Conservation (phyloP, 2,888 invertebrate species). For the Cynaeus angustus region DNA sequence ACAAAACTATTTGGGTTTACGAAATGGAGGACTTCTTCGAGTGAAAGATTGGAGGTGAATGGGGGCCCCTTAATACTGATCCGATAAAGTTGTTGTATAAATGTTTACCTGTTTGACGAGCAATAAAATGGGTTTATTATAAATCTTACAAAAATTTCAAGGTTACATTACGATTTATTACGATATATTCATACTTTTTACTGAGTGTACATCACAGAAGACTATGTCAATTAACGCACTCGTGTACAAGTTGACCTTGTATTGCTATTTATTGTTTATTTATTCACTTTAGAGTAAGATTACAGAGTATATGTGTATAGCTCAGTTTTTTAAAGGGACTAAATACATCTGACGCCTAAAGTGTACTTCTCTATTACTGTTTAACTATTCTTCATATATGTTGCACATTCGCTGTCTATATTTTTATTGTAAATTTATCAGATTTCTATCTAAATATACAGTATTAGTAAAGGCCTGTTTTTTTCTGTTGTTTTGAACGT, state of each 20-base stretch:
- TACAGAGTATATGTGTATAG: constrained; percentile 5
- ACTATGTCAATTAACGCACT: constrained; percentile 13
- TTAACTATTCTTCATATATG: constrained; percentile 53
- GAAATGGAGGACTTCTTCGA: too few relatives aligned
- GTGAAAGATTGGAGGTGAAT: too few relatives aligned
- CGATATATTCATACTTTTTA: not conserved
- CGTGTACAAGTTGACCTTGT: not conserved
- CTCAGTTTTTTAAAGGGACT: constrained; percentile 5
- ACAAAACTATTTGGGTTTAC: too few relatives aligned
- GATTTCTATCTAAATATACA: constrained; percentile 45
- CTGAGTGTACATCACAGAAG: not conserved
- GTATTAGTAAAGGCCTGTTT: not conserved
- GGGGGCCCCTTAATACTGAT: too few relatives aligned
- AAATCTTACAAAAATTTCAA: too few relatives aligned
- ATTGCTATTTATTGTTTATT: constrained; percentile 8
- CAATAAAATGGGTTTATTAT: too few relatives aligned
- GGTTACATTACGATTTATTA: not conserved
- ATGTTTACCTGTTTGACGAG: too few relatives aligned
- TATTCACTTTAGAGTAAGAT: not conserved
- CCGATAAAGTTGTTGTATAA: too few relatives aligned
- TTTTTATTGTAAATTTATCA: constrained; percentile 52
- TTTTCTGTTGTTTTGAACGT: not conserved
- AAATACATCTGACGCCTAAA: constrained; percentile 43
- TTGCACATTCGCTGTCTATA: constrained; percentile 58
- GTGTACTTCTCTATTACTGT: constrained; percentile 54